Evolutionary conservation across 2,888 invertebrate species (phyloP).

Genomic region (Rhagophthalmus giganteus): DNA sequence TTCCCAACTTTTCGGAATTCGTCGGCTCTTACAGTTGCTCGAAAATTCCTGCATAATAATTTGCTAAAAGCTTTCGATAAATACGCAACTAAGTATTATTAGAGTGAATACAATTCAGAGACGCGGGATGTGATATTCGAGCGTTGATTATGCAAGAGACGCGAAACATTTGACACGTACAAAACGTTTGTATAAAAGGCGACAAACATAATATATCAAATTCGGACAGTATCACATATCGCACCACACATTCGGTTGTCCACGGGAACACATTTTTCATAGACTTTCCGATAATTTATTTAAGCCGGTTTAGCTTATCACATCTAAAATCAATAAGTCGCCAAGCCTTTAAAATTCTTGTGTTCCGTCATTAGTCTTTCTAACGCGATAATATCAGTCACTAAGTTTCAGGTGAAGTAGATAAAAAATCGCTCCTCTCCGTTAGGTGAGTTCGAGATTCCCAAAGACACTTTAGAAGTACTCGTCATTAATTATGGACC

Average conservation of each 20-base stretch:
- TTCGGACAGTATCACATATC: slow-evolving; percentile 30
- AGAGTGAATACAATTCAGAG: too few species aligned
- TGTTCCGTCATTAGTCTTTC: slow-evolving; percentile 49
- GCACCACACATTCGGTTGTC: slow-evolving; percentile 31
- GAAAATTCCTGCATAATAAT: too few species aligned
- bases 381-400: slow-evolving; percentile 44
- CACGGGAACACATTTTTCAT: slow-evolving; percentile 18
- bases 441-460: slow-evolving; percentile 21
- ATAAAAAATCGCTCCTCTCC: slow-evolving; percentile 31
- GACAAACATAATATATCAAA: slow-evolving; percentile 39
- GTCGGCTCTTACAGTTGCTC: too few species aligned
- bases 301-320: slow-evolving; percentile 39
- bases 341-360: slow-evolving; percentile 46
- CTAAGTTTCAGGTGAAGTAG: slow-evolving; percentile 20
- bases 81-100: too few species aligned
- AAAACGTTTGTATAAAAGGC: too few species aligned
- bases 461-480: slow-evolving; percentile 31
- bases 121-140: too few species aligned
- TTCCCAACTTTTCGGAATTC: too few species aligned
- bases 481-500: slow-evolving; percentile 33
- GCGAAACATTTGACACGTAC: too few species aligned
- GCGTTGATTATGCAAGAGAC: too few species aligned
- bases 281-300: slow-evolving; percentile 29
- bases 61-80: too few species aligned
- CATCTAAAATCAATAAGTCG: slow-evolving; percentile 45